Base-by-base conservation (phyloP, 2,888 invertebrate species). In the Mycalesis mineus region DNA sequence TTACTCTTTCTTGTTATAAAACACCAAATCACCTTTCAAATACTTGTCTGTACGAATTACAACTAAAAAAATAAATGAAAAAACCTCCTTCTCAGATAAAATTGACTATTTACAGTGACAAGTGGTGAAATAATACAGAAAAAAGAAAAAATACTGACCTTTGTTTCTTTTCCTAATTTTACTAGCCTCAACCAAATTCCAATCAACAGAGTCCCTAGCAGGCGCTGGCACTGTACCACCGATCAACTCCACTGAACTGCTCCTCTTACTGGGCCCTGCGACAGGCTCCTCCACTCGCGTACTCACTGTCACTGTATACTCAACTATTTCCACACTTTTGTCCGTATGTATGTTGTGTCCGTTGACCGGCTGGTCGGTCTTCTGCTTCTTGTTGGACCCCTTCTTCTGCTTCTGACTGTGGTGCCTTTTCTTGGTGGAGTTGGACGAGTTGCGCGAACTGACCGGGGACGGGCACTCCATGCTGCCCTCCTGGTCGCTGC, bases 401-500 rank as follows among this genome's bases (percentile, higher is more conserved):
- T 86, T 87, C 70, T 85, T 87, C 41, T 80, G 74, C 64, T 82
- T 87, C 60, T 79, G 81, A 58, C 70, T 80, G 61, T 84, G 85
- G 58, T 83, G 84, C 33, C 85, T 78, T 11, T 83, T 78, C 70
- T 85, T 85, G 9, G 78, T 69, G 2, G 88, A 86, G 64, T 84
- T 83, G 14, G 87, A 88, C n/a, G 88, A 88, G 68, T 87, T 85
- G 60, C 90, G 71, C 1, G 88, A 88, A 69, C 87, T 88, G 39
- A 84, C 77, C 9, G 88, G 86, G 11, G 88, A 87, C 17, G 87
- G 84, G 65, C 85, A 86, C 87, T 91, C 92, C 84, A 89, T 90
- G 66, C 88, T 90, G 66, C 91, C 91, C 75, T 92, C 92, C 72
- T 92, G 91, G 73, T 91, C 91, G 77, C 92, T 93, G 68, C 94